phyloP scores from a whole-genome alignment of 2,113 vertebrate genomes.

The Mesitornis unicolor region DNA sequence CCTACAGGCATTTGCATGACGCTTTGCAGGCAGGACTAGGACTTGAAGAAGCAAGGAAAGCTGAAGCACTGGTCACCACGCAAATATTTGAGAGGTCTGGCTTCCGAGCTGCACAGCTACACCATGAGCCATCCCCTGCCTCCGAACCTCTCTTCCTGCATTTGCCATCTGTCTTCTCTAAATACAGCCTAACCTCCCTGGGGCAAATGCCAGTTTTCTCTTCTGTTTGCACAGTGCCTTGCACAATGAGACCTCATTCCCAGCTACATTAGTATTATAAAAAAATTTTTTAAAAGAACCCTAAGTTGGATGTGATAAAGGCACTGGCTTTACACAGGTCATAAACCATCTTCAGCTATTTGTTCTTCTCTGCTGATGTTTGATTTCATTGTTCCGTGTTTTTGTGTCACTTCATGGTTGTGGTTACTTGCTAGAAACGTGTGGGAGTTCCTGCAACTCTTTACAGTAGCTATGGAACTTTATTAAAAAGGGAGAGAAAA shows the following conservation, averaged over 20 bases:
- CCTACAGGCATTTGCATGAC: neutral
- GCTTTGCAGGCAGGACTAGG: neutral
- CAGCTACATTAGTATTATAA: neutral
- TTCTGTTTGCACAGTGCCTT: neutral
- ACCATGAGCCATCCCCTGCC: neutral
- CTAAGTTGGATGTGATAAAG: neutral
- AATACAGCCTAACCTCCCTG: neutral
- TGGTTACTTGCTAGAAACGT: neutral
- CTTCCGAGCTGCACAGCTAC: neutral
- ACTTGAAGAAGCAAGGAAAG: neutral
- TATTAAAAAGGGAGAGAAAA: neutral
- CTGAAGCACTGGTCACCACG: neutral
- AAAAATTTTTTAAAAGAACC: neutral
- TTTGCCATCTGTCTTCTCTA: slow-evolving; percentile 44
- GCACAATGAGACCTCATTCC: neutral
- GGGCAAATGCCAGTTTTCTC: neutral
- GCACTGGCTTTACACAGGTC: neutral
- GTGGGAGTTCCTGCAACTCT: neutral
- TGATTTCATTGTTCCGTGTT: neutral
- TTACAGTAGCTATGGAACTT: neutral
- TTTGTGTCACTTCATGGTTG: neutral
- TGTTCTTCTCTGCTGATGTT: neutral
- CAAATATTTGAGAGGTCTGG: slow-evolving; percentile 15
- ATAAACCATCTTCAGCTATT: neutral
- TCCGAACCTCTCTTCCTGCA: neutral